These are phyloP conservation scores for Eremobia ochroleuca DNA, from an alignment of 2,888 invertebrate species.

Conservation along the genomic window DNA sequence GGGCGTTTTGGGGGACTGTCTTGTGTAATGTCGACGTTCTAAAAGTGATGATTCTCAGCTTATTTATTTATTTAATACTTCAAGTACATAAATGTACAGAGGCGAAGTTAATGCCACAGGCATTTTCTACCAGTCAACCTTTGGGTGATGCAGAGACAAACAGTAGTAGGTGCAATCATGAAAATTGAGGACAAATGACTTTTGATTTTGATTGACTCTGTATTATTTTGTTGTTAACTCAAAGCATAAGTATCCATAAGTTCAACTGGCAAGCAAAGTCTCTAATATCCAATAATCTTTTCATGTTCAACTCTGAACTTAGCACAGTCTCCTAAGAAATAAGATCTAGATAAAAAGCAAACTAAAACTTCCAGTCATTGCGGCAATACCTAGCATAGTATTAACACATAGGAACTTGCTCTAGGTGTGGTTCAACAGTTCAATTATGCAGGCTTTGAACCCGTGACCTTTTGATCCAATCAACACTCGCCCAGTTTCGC, in stretches of 20 bases:
- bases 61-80: no score
- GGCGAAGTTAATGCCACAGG: no score
- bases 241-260: neutral
- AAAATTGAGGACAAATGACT: no score
- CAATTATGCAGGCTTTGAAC: conserved; percentile 51
- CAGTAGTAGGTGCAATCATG: no score
- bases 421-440: conserved; percentile 57
- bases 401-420: conserved; percentile 15
- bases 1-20: no score
- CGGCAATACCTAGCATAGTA: conserved; percentile 10
- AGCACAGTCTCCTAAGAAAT: neutral
- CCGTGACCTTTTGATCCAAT: conserved; percentile 59
- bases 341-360: neutral
- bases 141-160: no score
- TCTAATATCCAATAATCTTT: neutral
- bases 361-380: neutral
- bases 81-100: no score
- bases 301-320: neutral
- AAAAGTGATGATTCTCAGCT: no score
- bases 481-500: conserved; percentile 54
- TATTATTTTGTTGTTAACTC: neutral
- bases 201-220: no score
- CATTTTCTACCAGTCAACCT: no score
- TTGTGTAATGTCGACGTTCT: no score
- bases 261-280: neutral